Conservation (phyloP, 2,888 invertebrate genomes). For the Philonicus albiceps region DNA sequence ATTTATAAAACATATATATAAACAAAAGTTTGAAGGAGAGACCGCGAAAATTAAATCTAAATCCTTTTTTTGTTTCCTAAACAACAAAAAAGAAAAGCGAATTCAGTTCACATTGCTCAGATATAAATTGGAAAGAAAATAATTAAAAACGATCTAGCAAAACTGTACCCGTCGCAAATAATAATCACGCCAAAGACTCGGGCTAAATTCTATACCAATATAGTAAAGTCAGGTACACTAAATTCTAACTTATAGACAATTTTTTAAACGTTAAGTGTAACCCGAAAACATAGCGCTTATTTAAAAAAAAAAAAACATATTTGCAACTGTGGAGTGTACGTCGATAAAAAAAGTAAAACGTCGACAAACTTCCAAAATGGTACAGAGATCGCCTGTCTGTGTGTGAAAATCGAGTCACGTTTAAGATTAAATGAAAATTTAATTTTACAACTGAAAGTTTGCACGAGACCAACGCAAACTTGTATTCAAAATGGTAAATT, state of each 20-base stretch:
- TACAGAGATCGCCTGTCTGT: not conserved
- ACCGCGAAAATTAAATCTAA: not conserved
- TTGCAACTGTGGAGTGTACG: not conserved
- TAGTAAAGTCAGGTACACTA: slow-evolving; percentile 7
- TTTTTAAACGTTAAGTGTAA: not conserved
- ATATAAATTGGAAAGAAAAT: not conserved
- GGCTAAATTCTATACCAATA: slow-evolving; percentile 3
- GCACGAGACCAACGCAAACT: not conserved
- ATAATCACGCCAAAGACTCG: not conserved
- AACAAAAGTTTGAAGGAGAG: not conserved
- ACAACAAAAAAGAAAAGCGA: no score
- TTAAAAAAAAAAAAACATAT: no score
- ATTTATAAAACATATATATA: slow-evolving; percentile 25
- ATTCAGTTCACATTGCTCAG: not conserved
- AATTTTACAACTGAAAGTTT: not conserved
- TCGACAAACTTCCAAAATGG: not conserved
- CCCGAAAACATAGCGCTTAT: not conserved
- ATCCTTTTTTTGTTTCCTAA: not conserved
- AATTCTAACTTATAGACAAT: slow-evolving; percentile 1
- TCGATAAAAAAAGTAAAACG: not conserved
- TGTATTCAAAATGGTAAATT: not conserved
- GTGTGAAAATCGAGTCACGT: not conserved
- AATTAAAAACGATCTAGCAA: not conserved
- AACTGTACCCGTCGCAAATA: not conserved
- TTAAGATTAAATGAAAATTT: not conserved